Conservation (phyloP, 2,888 invertebrate genomes). For the Stenodema calcarata region DNA sequence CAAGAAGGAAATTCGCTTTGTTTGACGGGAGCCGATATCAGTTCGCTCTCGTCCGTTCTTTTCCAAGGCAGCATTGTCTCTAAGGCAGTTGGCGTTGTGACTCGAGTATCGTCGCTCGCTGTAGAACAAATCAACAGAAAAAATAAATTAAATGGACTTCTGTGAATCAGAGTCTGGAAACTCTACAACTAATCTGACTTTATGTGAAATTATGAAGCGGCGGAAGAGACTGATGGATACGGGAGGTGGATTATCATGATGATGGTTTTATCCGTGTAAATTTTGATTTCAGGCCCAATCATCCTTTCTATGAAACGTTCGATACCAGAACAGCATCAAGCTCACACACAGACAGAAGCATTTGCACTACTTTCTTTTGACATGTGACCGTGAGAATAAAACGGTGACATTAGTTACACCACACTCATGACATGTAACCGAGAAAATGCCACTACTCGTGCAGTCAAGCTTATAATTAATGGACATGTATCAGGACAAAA, state of each 20-base stretch:
- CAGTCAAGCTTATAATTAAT: not conserved
- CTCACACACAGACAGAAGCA: not conserved
- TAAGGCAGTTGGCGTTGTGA: slow-evolving; percentile 85
- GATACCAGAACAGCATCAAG: not conserved
- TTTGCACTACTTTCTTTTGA: not conserved
- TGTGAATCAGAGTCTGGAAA: no score
- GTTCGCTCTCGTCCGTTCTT: slow-evolving; percentile 75
- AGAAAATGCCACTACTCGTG: slow-evolving; percentile 18
- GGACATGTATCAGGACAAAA: not conserved
- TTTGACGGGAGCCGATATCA: slow-evolving; percentile 70
- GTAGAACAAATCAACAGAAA: not conserved
- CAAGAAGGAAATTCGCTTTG: slow-evolving; percentile 93
- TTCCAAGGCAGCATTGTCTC: slow-evolving; percentile 94
- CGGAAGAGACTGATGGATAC: no score
- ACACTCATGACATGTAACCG: slow-evolving; percentile 5
- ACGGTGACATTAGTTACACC: not conserved
- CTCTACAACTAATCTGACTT: no score
- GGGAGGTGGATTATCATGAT: no score
- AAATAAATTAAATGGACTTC: not conserved
- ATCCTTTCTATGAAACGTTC: no score
- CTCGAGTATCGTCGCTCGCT: slow-evolving; percentile 73
- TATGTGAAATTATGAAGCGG: no score
- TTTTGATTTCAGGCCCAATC: no score
- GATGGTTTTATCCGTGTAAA: no score
- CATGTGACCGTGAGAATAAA: not conserved